A percentile compares a stretch with the other conserved stretches of the same genome.
Conservation (phyloP, 2,113 vertebrate species). For the Lepisosteus oculatus region DNA sequence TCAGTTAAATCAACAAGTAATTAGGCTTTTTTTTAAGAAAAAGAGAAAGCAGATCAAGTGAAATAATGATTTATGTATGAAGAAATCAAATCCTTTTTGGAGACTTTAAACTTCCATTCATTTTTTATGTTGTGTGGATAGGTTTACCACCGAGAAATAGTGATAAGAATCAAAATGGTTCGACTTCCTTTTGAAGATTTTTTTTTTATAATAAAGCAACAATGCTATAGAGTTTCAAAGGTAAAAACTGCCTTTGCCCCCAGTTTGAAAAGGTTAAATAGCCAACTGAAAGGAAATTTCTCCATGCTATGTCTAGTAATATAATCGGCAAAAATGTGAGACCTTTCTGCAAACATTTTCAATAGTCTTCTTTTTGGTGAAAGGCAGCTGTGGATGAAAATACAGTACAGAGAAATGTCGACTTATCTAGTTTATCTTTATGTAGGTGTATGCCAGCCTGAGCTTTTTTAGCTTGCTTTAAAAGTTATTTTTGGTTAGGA, state of each 20-base stretch:
- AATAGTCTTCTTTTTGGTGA: too few species aligned
- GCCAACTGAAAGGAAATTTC: neutral
- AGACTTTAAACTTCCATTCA: slow-evolving; percentile 37
- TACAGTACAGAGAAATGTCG: too few species aligned
- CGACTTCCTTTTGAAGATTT: too few species aligned
- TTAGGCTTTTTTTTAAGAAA: slow-evolving; percentile 23
- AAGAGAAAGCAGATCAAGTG: slow-evolving; percentile 32
- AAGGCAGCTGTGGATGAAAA: too few species aligned
- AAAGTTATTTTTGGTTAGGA: too few species aligned
- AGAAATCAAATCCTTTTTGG: slow-evolving; percentile 44
- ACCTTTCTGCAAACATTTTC: too few species aligned
- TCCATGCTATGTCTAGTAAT: too few species aligned
- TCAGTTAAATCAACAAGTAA: slow-evolving; percentile 26
- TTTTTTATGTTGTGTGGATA: slow-evolving; percentile 51
- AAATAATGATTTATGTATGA: slow-evolving; percentile 47
- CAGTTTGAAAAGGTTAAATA: neutral
- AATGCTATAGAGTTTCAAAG: neutral
- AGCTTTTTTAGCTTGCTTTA: too few species aligned
- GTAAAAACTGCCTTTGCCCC: neutral
- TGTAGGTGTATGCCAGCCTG: too few species aligned
- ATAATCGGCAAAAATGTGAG: too few species aligned
- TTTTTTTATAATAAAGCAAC: neutral
- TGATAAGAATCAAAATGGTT: slow-evolving; percentile 8
- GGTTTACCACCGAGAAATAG: slow-evolving; percentile 33
- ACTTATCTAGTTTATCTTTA: too few species aligned